phyloP scores from a whole-genome alignment of 1,140 invertebrate species.

The Dendrolimus kikuchii region DNA sequence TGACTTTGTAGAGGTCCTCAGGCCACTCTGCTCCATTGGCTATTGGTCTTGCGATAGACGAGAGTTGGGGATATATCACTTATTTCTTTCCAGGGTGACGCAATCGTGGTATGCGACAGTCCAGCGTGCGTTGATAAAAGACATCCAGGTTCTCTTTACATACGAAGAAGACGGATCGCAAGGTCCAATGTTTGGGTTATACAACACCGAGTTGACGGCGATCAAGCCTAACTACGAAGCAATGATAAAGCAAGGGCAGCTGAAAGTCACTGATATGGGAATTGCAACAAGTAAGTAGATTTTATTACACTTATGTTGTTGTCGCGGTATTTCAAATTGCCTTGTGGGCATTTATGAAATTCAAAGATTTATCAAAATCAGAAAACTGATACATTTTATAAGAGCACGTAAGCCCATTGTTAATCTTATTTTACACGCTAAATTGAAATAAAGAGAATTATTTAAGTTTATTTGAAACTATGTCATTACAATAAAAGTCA shows the following conservation, averaged over 20 bases:
- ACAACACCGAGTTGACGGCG: constrained; percentile 81
- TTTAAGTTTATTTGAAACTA: too few relatives aligned
- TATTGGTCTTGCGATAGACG: too few relatives aligned
- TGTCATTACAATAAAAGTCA: too few relatives aligned
- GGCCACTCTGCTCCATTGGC: too few relatives aligned
- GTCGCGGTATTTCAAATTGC: too few relatives aligned
- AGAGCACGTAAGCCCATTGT: too few relatives aligned
- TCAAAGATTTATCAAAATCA: too few relatives aligned
- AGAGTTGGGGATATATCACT: neutral
- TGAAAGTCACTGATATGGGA: constrained; percentile 89
- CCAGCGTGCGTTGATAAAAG: constrained; percentile 84
- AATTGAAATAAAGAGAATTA: too few relatives aligned
- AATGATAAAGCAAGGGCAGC: constrained; percentile 86
- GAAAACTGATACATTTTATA: too few relatives aligned
- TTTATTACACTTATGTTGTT: neutral
- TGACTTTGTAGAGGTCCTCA: too few relatives aligned
- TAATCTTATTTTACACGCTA: too few relatives aligned
- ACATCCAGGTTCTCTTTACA: constrained; percentile 80
- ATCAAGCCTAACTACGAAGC: constrained; percentile 92
- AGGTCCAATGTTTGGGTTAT: constrained; percentile 82
- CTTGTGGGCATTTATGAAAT: too few relatives aligned
- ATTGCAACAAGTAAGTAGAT: constrained; percentile 80
- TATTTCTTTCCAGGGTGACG: constrained; percentile 77
- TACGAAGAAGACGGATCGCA: constrained; percentile 75
- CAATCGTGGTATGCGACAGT: constrained; percentile 88